Evolutionary conservation across 64 coral and sea anemone genomes (phyloP).

Genomic region (Orbicella faveolata): DNA sequence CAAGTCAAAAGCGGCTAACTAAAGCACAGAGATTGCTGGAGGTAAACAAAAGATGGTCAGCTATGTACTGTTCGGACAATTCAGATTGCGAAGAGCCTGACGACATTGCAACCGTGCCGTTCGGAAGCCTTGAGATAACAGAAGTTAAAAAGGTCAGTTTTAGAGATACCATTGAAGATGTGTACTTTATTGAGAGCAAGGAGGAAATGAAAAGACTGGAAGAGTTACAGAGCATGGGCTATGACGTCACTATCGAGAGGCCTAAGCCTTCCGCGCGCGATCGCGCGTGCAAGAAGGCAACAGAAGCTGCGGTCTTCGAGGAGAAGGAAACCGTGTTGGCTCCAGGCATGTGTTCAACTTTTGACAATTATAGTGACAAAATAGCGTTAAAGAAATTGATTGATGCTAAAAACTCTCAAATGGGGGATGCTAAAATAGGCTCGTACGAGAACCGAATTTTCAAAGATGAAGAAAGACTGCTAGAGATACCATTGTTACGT

Average conservation of each 20-base stretch:
- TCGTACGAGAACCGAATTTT: neutral
- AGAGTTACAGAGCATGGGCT: neutral
- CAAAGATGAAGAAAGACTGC: neutral
- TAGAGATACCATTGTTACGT: neutral
- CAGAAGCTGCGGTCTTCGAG: neutral
- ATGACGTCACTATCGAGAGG: neutral
- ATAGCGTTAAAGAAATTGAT: neutral
- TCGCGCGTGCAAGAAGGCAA: neutral
- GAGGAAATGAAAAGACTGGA: slow-evolving; percentile 31
- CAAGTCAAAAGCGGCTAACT: neutral
- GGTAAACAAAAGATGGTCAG: slow-evolving; percentile 24
- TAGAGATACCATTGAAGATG: slow-evolving; percentile 28
- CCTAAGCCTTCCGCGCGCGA: neutral
- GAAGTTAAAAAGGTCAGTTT: slow-evolving; percentile 26
- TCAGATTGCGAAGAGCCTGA: neutral
- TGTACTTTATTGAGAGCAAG: slow-evolving; percentile 39
- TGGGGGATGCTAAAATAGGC: neutral
- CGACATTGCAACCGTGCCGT: neutral
- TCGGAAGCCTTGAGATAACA: slow-evolving; percentile 4
- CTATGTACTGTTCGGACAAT: slow-evolving; percentile 13
- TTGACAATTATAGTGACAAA: neutral
- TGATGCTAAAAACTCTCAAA: neutral
- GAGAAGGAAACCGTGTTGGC: neutral
- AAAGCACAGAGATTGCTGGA: slow-evolving; percentile 6
- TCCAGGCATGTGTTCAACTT: neutral